Percentiles rank a stretch among this genome's conserved stretches.
Conservation (phyloP, 2,113 vertebrate genomes). For the Lepidiolamprologus cunningtoni region DNA sequence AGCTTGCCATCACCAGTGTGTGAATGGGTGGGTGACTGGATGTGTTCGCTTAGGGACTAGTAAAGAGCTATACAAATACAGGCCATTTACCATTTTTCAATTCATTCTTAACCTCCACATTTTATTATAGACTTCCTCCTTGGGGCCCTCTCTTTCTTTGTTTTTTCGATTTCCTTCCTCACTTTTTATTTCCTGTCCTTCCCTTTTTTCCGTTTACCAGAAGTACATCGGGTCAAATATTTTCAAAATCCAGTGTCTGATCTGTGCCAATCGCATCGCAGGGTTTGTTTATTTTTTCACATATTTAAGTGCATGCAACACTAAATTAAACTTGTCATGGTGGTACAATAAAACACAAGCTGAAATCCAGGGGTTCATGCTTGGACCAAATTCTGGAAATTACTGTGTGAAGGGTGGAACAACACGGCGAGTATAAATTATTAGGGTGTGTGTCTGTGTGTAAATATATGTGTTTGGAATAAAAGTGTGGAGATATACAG, state of each 20-base stretch:
- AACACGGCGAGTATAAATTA: neutral
- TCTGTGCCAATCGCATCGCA: neutral
- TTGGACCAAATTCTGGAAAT: neutral
- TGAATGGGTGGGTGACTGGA: neutral
- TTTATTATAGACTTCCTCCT: neutral
- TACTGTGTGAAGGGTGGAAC: neutral
- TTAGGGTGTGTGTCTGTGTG: neutral
- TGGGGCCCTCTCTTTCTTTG: neutral
- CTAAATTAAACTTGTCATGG: neutral
- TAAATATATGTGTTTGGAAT: neutral
- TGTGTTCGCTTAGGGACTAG: neutral
- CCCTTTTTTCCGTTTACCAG: neutral
- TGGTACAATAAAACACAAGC: neutral
- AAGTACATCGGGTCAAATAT: neutral
- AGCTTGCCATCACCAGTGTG: neutral
- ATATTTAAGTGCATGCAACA: neutral
- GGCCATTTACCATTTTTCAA: neutral
- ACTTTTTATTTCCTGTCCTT: neutral
- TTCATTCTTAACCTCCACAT: neutral
- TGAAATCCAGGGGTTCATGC: neutral
- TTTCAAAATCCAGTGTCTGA: neutral
- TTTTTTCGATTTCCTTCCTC: neutral
- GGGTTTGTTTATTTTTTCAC: neutral
- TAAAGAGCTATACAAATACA: neutral
- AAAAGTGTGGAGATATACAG: slow-evolving; percentile 33